A percentile compares a stretch with the other conserved stretches of the same genome.
Conservation (phyloP, 2,888 invertebrate species). For the Papilio demoleus region DNA sequence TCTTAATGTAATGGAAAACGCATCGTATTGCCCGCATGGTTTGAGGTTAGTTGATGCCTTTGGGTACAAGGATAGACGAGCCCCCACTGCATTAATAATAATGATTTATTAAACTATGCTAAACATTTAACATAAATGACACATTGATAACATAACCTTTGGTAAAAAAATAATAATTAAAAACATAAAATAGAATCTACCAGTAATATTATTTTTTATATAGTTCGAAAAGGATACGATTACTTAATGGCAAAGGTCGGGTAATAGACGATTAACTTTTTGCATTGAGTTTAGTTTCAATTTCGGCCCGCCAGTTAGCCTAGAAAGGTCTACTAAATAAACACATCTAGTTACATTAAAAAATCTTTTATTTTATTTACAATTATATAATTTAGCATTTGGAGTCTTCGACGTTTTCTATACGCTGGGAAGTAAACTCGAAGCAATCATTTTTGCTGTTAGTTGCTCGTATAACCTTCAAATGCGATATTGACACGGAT, state of each 20-base stretch:
- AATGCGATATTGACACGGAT: conserved; percentile 11
- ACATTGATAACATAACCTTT: neutral
- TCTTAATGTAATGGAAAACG: neutral
- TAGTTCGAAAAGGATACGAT: too few relatives aligned
- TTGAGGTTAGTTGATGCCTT: neutral
- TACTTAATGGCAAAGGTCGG: too few relatives aligned
- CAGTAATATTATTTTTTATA: neutral
- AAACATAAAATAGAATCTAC: neutral
- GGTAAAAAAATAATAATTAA: neutral
- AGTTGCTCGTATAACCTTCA: conserved; percentile 2
- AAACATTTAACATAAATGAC: neutral
- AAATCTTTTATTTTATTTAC: too few relatives aligned
- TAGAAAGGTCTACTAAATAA: too few relatives aligned
- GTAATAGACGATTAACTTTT: too few relatives aligned
- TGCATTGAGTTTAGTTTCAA: too few relatives aligned
- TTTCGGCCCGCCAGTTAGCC: too few relatives aligned
- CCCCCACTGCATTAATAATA: neutral
- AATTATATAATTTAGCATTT: too few relatives aligned
- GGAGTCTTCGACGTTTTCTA: neutral
- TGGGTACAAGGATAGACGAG: conserved; percentile 9
- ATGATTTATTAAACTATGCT: neutral
- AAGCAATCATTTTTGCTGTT: neutral
- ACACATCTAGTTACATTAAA: too few relatives aligned
- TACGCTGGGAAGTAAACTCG: neutral
- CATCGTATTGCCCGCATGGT: conserved; percentile 2